These are phyloP conservation scores for Epinephelus fuscoguttatus DNA, from an alignment of 2,113 vertebrate genomes.

Conservation along the genomic window DNA sequence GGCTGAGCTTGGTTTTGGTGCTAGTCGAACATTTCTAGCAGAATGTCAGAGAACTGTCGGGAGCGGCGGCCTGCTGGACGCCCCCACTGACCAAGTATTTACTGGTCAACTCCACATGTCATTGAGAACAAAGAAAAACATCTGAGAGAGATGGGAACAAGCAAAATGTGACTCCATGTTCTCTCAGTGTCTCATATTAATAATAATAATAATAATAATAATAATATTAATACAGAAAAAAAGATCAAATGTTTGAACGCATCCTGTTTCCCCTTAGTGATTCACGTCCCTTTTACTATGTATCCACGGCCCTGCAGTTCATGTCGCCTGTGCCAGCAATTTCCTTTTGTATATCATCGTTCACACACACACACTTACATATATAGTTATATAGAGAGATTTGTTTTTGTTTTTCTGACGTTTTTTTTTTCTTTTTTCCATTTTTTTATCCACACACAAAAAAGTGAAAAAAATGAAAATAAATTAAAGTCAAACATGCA, in stretches of 20 bases:
- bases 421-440: conserved; percentile 71
- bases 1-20: conserved; percentile 77
- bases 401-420: conserved; percentile 81
- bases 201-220: conserved; percentile 79
- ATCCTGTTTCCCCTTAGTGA: conserved; percentile 82
- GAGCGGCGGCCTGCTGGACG: conserved; percentile 55
- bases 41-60: conserved; percentile 69
- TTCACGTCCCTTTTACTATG: conserved; percentile 77
- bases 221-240: conserved; percentile 80
- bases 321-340: conserved; percentile 73
- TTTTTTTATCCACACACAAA: conserved; percentile 82
- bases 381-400: conserved; percentile 86
- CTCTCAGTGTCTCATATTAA: conserved; percentile 75
- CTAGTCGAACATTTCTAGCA: conserved; percentile 65
- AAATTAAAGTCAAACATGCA: conserved; percentile 90
- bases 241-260: conserved; percentile 78
- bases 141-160: conserved; percentile 68
- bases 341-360: conserved; percentile 80
- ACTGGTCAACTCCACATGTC: conserved; percentile 71
- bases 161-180: conserved; percentile 70
- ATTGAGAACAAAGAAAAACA: conserved; percentile 69
- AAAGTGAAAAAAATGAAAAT: conserved; percentile 83
- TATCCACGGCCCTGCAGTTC: conserved; percentile 74
- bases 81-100: conserved; percentile 63
- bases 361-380: conserved; percentile 80